Conservation (phyloP, 2,797 vertebrate species). For the Acipenser oxyrinchus region DNA sequence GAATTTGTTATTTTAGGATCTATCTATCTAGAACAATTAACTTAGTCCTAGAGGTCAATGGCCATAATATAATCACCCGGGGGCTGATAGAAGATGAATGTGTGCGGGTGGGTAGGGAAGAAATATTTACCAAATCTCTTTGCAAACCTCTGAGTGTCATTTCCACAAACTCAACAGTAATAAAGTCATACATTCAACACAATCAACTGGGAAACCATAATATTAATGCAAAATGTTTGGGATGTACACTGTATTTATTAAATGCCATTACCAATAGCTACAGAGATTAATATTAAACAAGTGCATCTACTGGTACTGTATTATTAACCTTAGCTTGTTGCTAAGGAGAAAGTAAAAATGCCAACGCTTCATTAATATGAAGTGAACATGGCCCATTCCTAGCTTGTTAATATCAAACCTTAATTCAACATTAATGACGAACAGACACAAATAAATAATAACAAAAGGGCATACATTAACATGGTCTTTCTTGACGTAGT, state of each 20-base stretch:
- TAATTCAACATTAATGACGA: not conserved
- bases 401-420: not conserved
- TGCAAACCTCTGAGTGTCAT: conserved; percentile 12
- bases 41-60: conserved; percentile 44
- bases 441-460: too few species aligned
- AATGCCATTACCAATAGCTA: too few species aligned
- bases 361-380: not conserved
- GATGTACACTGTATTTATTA: too few species aligned
- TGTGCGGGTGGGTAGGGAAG: conserved; percentile 23
- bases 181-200: not conserved
- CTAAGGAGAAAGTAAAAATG: too few species aligned
- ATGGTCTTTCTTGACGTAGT: not conserved
- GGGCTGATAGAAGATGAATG: conserved; percentile 32
- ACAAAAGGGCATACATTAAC: not conserved
- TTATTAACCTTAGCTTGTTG: too few species aligned
- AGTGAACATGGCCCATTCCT: not conserved
- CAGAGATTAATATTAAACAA: too few species aligned
- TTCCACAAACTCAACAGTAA: conserved; percentile 1
- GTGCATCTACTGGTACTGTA: too few species aligned
- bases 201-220: not conserved
- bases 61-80: conserved; percentile 30
- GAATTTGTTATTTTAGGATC: not conserved
- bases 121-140: too few species aligned
- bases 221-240: too few species aligned
- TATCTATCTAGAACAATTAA: conserved; percentile 18